Evolutionary conservation across 2,797 vertebrate genomes (phyloP).

Genomic region (Manis pentadactyla): DNA sequence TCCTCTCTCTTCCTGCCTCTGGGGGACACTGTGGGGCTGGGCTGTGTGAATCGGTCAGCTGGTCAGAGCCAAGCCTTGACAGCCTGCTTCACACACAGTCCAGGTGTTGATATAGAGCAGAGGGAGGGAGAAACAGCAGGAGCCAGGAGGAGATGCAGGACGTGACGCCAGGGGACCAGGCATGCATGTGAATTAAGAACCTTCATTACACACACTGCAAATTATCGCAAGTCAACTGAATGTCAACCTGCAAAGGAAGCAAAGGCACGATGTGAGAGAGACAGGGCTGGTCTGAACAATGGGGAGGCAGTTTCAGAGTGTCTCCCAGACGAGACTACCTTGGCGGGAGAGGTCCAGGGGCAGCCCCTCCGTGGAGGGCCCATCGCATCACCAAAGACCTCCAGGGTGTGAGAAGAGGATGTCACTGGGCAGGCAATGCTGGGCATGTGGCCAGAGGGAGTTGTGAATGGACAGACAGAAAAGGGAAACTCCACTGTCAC

Average conservation of each 20-base stretch:
- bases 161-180: rapidly evolving
- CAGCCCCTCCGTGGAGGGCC: not conserved
- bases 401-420: not conserved
- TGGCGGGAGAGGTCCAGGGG: not conserved
- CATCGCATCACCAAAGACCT: not conserved
- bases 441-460: not conserved
- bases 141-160: rapidly evolving
- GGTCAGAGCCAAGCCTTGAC: not conserved
- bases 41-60: not conserved
- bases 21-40: not conserved
- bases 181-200: rapidly evolving
- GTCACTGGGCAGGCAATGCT: not conserved
- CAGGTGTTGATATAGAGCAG: too few species aligned
- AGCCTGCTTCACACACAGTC: not conserved
- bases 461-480: not conserved
- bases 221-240: rapidly evolving
- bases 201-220: rapidly evolving
- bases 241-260: not conserved
- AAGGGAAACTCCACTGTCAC: not conserved
- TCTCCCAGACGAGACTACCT: not conserved
- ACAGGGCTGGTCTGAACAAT: rapidly evolving
- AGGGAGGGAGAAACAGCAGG: not conserved
- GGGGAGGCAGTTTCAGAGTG: not conserved
- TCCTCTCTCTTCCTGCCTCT: not conserved
- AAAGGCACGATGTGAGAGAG: not conserved